Evolutionary conservation across 2,113 vertebrate species (phyloP).

Genomic region (Dissostichus mawsoni): DNA sequence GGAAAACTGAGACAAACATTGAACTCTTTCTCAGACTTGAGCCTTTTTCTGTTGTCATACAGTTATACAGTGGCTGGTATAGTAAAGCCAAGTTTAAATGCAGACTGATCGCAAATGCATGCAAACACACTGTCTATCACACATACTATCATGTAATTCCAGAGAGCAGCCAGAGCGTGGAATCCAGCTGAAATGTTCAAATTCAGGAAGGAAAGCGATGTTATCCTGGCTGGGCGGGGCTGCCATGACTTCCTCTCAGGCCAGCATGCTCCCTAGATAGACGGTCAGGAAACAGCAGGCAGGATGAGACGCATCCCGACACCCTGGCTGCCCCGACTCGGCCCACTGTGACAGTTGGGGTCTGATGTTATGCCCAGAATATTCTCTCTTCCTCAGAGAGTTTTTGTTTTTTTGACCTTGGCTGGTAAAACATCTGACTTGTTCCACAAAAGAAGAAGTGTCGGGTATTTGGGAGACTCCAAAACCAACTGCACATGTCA

Average conservation of each 20-base stretch:
- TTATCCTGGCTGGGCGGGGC: slow-evolving; percentile 80
- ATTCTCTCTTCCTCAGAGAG: slow-evolving; percentile 32
- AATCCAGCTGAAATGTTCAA: slow-evolving; percentile 69
- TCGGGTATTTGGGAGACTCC: slow-evolving; percentile 39
- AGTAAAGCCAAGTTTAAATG: not conserved
- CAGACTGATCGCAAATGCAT: not conserved
- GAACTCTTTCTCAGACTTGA: not conserved
- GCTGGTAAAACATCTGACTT: slow-evolving; percentile 27
- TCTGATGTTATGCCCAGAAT: slow-evolving; percentile 40
- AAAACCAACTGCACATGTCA: slow-evolving; percentile 22
- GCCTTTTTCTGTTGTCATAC: not conserved
- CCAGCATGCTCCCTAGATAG: slow-evolving; percentile 75
- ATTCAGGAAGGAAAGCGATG: slow-evolving; percentile 82
- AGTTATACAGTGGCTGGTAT: not conserved
- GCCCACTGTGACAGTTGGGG: slow-evolving; percentile 41
- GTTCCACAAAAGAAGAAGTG: slow-evolving; percentile 36
- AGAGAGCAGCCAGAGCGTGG: slow-evolving; percentile 65
- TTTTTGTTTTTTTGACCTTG: slow-evolving; percentile 34
- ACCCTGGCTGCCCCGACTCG: slow-evolving; percentile 45
- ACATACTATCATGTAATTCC: slow-evolving; percentile 59
- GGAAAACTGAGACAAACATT: not conserved
- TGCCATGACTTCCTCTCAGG: slow-evolving; percentile 70
- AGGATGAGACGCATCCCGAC: slow-evolving; percentile 81
- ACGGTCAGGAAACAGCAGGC: slow-evolving; percentile 80
- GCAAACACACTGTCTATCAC: slow-evolving; percentile 4